Conservation (phyloP, 1,140 invertebrate species). For the Orchesella cincta region DNA sequence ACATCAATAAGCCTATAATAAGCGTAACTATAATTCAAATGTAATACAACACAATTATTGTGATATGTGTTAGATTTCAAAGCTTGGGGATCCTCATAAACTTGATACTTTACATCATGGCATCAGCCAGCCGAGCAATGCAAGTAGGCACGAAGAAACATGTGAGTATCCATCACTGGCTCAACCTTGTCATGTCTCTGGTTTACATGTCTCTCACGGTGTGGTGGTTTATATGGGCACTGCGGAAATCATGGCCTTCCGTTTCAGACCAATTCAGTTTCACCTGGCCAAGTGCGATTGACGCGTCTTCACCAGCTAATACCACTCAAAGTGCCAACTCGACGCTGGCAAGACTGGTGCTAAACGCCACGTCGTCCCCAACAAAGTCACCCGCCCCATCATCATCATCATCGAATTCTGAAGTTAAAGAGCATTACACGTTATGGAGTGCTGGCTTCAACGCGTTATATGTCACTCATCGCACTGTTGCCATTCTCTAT, state of each 20-base stretch:
- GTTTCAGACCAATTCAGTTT: conserved; percentile 46
- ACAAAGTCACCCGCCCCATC: background rate
- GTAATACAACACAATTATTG: too few relatives aligned
- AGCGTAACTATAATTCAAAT: conserved; percentile 27
- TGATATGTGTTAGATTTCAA: conserved; percentile 29
- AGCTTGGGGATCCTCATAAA: conserved; percentile 34
- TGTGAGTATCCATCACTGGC: conserved; percentile 1
- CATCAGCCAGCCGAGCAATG: conserved; percentile 42
- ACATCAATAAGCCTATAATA: conserved; percentile 22
- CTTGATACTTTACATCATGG: conserved; percentile 40
- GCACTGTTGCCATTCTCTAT: conserved; percentile 43
- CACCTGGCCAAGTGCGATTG: conserved; percentile 26
- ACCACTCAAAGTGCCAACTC: conserved; percentile 16
- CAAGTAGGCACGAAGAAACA: conserved; percentile 20
- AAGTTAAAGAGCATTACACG: conserved; percentile 35
- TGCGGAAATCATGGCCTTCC: conserved; percentile 44
- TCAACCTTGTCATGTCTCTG: conserved; percentile 7
- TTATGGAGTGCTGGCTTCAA: conserved; percentile 44
- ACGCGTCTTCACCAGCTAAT: background rate
- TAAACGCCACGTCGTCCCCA: conserved; percentile 15
- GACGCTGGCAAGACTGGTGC: conserved; percentile 8
- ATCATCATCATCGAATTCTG: background rate
- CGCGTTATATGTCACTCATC: conserved; percentile 36
- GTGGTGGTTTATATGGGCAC: conserved; percentile 43
- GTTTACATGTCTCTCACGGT: conserved; percentile 39